Percentiles rank a stretch among this genome's conserved stretches.
Evolutionary conservation across 2,888 invertebrate species (phyloP).

Genomic region (Bhutanitis thaidina): DNA sequence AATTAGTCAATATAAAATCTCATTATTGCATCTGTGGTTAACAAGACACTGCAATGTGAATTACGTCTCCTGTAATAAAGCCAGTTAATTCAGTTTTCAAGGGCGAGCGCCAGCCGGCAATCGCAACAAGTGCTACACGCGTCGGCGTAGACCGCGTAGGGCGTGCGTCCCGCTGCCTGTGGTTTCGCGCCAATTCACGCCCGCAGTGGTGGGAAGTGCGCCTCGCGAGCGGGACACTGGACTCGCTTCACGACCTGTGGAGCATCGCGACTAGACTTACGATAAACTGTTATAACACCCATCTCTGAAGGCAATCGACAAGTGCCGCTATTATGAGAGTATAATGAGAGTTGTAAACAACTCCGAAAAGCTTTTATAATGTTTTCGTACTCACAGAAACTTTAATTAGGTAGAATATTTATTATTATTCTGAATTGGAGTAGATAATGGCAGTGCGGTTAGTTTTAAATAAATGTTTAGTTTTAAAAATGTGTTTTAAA

Average conservation of each 20-base stretch:
- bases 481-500: constrained; percentile 25
- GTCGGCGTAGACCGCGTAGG: constrained; percentile 52
- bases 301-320: too few relatives aligned
- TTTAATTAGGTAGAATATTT: not conserved
- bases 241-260: constrained; percentile 27
- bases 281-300: constrained; percentile 20
- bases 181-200: constrained; percentile 63
- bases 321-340: too few relatives aligned
- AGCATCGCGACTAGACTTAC: constrained; percentile 36
- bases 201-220: constrained; percentile 66
- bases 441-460: constrained; percentile 23
- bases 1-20: too few relatives aligned
- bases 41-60: constrained; percentile 1
- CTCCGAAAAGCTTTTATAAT: too few relatives aligned
- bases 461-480: constrained; percentile 9
- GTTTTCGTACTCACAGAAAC: not conserved
- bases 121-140: constrained; percentile 65
- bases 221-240: constrained; percentile 59
- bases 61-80: constrained; percentile 3
- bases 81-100: constrained; percentile 41
- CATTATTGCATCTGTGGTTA: not conserved
- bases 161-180: constrained; percentile 46
- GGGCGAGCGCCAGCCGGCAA: constrained; percentile 39
- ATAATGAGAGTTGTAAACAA: too few relatives aligned
- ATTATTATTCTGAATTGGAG: not conserved